Base-by-base conservation (phyloP, 1,140 invertebrate species). In the Hylyphantes graminicola region DNA sequence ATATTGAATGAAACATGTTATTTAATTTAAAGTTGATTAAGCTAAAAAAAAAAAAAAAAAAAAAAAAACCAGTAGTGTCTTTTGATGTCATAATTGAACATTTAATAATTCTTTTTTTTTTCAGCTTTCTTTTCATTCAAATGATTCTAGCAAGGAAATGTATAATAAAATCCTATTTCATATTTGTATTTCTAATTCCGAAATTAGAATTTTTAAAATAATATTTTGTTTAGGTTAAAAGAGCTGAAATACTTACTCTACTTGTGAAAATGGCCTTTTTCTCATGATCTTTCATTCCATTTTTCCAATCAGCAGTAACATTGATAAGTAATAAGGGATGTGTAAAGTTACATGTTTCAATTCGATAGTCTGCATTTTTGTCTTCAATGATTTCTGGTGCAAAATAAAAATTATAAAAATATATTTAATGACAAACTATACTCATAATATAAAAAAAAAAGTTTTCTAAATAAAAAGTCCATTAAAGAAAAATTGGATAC, bases 341-440 rank as follows among this genome's bases (percentile, higher is more conserved):
- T 17, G 12, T 59, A 59, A 59, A 70, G 13, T 68, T 68, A 7
- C 21, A 51, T 0, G 64, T 54, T 70, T 80, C 77, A 8, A 59
- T 59, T 12, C 10, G 48, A 19, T 80, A 70, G 6, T 80, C 65
- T 6, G 64, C 10, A 9, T 8, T 59, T 13, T 50, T 13, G 12
- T 70, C 65, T 70, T 80, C 64, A 48, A 80, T 48, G n/a, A 59
- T 59, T 80, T 80, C 77, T 80, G 15, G 12, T 50, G 67, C 13
- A 9, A 70, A 65, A 19, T 65, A 65, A 17, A 15, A 61, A 15
- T 61, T 17, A 15, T 61, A 61, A 61, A 61, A 61, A 61, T 17
- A 15, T 17, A 61, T 15, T 15, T 15, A 61, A 61, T 61, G 57
- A 12, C 57, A 15, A 12, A 15, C 2, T 15, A 61, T 17, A 61